These are phyloP conservation scores for Okamejei kenojei DNA, from an alignment of 2,797 vertebrate genomes.

Conservation along the genomic window DNA sequence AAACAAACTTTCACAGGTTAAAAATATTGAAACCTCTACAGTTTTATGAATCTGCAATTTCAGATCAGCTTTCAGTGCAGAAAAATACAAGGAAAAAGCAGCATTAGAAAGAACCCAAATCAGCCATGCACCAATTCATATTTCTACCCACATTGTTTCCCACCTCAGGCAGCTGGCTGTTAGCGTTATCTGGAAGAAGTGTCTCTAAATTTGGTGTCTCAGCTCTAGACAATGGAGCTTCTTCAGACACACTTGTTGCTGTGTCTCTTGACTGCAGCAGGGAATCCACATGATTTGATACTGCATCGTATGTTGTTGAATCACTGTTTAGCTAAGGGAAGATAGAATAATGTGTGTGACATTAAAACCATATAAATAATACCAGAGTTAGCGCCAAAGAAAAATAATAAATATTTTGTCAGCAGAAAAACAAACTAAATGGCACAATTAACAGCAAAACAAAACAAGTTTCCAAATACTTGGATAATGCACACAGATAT, in stretches of 20 bases:
- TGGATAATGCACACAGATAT: background rate
- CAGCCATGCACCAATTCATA: constrained; percentile 80
- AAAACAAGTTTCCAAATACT: background rate
- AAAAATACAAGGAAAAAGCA: constrained; percentile 47
- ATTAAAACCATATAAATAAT: background rate
- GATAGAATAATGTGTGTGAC: background rate
- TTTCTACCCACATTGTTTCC: constrained; percentile 69
- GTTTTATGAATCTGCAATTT: constrained; percentile 47
- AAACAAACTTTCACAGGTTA: constrained; percentile 59
- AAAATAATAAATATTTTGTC: background rate
- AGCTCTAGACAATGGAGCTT: constrained; percentile 64
- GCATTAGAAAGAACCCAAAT: constrained; percentile 58
- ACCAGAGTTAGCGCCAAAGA: background rate
- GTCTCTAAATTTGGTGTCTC: constrained; percentile 82
- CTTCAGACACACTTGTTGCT: constrained; percentile 77
- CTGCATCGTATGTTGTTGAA: constrained; percentile 71
- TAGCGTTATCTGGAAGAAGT: constrained; percentile 83
- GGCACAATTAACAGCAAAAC: background rate
- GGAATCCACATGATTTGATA: constrained; percentile 77
- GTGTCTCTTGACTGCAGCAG: constrained; percentile 84
- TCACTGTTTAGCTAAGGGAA: constrained; percentile 75
- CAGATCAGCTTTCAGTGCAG: constrained; percentile 14
- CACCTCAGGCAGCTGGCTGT: constrained; percentile 99
- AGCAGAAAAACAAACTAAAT: background rate
- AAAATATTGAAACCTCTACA: constrained; percentile 60